Conservation (phyloP, 2,888 invertebrate species). For the Lepidocyrtinus sp. region DNA sequence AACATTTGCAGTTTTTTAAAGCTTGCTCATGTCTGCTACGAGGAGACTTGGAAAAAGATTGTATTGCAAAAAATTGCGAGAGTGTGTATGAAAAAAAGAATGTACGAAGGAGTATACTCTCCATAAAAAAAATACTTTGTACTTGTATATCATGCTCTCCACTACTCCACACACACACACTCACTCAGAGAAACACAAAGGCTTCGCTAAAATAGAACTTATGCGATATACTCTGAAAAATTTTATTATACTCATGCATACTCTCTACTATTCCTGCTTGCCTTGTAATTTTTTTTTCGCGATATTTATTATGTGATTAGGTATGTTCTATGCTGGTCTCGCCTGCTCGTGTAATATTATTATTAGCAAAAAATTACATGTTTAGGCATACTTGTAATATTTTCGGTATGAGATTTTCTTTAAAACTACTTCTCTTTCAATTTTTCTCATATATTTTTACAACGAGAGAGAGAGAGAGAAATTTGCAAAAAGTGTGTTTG, state of each 20-base stretch:
- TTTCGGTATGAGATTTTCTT: background rate
- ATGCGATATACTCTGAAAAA: constrained; percentile 1
- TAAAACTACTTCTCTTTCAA: background rate
- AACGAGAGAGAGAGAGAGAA: too few relatives aligned
- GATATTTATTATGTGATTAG: constrained; percentile 11
- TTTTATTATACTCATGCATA: constrained; percentile 3
- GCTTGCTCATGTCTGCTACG: constrained; percentile 6
- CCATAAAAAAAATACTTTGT: constrained; percentile 4
- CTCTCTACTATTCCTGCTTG: constrained; percentile 44
- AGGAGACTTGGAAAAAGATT: background rate
- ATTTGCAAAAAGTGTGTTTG: constrained; percentile 6
- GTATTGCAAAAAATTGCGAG: constrained; percentile 12
- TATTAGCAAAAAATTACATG: constrained; percentile 15
- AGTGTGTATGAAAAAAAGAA: constrained; percentile 12
- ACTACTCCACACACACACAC: constrained; percentile 3
- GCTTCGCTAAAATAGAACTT: constrained; percentile 4
- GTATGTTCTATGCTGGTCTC: constrained; percentile 10
- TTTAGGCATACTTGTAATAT: background rate
- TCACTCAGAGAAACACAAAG: background rate
- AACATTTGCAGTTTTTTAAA: constrained; percentile 3
- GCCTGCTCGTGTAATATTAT: constrained; percentile 12
- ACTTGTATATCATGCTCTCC: background rate
- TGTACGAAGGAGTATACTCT: constrained; percentile 10
- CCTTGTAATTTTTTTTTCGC: constrained; percentile 45
- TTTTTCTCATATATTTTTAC: constrained; percentile 6